phyloP scores from a whole-genome alignment of 2,888 invertebrate genomes.

The Lycocerus yunnanus region DNA sequence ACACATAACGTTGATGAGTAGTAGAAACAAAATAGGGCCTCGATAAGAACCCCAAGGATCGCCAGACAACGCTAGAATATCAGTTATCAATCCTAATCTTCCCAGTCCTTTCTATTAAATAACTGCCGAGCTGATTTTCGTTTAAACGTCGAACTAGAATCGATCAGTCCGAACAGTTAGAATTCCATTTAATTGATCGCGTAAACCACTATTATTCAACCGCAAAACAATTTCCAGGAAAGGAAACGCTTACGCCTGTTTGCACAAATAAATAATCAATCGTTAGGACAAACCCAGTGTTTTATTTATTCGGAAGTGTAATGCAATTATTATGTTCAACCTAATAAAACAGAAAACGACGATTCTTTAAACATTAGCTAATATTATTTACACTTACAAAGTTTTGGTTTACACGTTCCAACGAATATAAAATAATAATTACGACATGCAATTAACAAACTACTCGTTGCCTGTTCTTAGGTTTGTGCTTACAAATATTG shows the following conservation, averaged over 20 bases:
- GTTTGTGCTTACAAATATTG: not conserved
- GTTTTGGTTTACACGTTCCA: not conserved
- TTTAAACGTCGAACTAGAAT: not conserved
- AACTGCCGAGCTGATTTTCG: not conserved
- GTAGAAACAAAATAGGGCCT: too few relatives aligned
- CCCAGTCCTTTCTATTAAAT: too few relatives aligned
- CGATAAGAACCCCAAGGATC: too few relatives aligned
- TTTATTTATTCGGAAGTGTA: not conserved
- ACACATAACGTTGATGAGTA: too few relatives aligned
- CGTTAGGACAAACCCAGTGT: not conserved
- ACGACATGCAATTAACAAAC: not conserved
- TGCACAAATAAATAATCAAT: not conserved
- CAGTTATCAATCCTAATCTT: too few relatives aligned
- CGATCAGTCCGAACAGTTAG: not conserved
- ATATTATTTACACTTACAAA: not conserved
- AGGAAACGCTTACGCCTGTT: not conserved
- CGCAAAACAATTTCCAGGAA: not conserved
- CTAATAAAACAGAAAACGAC: not conserved
- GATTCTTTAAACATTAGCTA: not conserved
- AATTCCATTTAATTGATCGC: not conserved
- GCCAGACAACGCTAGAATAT: too few relatives aligned
- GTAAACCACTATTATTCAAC: not conserved
- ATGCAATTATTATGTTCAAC: not conserved
- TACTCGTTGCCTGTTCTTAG: not conserved
- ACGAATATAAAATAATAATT: not conserved